Conservation (phyloP, 2,797 vertebrate species). For the Ataeniobius toweri region DNA sequence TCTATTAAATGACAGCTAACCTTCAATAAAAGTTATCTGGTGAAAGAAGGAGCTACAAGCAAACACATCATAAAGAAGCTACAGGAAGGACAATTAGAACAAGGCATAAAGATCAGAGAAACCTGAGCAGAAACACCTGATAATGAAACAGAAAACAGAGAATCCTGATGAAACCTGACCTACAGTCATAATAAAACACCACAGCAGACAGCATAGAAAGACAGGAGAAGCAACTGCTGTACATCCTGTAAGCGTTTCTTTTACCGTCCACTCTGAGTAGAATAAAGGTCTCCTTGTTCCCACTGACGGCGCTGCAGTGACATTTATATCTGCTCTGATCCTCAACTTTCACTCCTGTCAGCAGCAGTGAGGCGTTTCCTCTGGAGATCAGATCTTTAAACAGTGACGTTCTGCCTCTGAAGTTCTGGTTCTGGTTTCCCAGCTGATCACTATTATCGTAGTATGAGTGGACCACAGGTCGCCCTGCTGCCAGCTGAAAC, state of each 20-base stretch:
- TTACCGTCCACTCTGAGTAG: constrained; percentile 63
- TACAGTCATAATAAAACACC: neutral
- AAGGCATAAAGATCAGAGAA: neutral
- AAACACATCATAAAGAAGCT: neutral
- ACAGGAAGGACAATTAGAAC: neutral
- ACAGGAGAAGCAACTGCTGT: neutral
- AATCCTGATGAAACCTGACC: neutral
- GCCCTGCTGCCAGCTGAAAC: neutral
- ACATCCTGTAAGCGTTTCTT: neutral
- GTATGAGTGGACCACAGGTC: constrained; percentile 58
- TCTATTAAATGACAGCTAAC: neutral
- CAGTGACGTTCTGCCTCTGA: constrained; percentile 66
- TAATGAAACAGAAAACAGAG: neutral
- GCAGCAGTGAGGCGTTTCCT: constrained; percentile 77
- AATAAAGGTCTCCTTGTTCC: constrained; percentile 11
- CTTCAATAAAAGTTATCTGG: neutral
- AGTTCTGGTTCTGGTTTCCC: constrained; percentile 34
- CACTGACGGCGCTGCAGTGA: constrained; percentile 55
- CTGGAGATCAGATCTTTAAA: constrained; percentile 58
- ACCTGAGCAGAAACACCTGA: constrained; percentile 10
- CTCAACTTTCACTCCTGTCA: constrained; percentile 54
- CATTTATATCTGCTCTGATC: constrained; percentile 77
- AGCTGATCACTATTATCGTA: constrained; percentile 58
- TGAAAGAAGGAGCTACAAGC: neutral
- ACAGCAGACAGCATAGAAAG: neutral